A percentile compares a stretch with the other conserved stretches of the same genome.
These are phyloP conservation scores for Podilymbus podiceps DNA, from an alignment of 2,113 vertebrate species.

Conservation along the genomic window DNA sequence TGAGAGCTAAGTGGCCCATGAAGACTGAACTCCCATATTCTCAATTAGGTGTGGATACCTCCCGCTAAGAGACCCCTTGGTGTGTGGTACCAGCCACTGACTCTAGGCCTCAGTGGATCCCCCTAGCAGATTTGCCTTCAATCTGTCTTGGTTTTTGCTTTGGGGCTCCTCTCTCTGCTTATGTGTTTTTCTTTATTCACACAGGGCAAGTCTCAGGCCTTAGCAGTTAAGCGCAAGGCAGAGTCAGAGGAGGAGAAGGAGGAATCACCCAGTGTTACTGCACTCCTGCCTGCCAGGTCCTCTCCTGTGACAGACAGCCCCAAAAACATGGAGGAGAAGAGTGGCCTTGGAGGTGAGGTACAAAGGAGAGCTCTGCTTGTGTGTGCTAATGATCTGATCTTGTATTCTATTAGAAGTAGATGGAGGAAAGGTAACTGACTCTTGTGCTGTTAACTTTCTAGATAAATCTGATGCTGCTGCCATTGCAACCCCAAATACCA, in stretches of 20 bases:
- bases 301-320: slow-evolving; percentile 72
- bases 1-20: not conserved
- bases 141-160: not conserved
- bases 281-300: slow-evolving; percentile 65
- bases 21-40: not conserved
- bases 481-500: slow-evolving; percentile 17
- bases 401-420: not conserved
- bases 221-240: slow-evolving; percentile 76
- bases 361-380: not conserved
- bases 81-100: not conserved
- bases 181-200: not conserved
- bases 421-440: not conserved
- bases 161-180: not conserved
- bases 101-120: not conserved
- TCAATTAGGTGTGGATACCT: not conserved
- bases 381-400: not conserved
- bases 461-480: slow-evolving; percentile 72
- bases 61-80: not conserved
- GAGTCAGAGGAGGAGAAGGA: slow-evolving; percentile 80
- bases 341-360: slow-evolving; percentile 67
- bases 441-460: slow-evolving; percentile 45
- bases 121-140: not conserved
- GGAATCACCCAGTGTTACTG: not conserved
- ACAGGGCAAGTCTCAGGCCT: slow-evolving; percentile 74
- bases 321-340: slow-evolving; percentile 72